Conservation (phyloP, 2,797 vertebrate species). For the Uromys caudimaculatus region DNA sequence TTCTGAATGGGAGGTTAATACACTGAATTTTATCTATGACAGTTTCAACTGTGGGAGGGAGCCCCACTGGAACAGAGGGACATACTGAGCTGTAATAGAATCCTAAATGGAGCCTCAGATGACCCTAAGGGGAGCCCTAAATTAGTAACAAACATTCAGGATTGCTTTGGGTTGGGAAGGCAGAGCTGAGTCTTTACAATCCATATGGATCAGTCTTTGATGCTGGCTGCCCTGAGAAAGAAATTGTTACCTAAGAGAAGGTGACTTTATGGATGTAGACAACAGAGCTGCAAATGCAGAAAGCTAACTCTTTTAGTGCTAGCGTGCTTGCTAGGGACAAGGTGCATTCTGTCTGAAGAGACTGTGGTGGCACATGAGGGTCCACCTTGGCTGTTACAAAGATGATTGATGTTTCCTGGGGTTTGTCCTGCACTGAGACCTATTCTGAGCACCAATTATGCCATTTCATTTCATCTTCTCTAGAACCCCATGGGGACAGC, state of each 20-base stretch:
- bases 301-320: not conserved
- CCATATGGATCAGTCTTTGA: not conserved
- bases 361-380: not conserved
- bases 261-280: not conserved
- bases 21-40: not conserved
- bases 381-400: not conserved
- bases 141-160: not conserved
- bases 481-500: not conserved
- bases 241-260: not conserved
- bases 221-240: not conserved
- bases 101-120: not conserved
- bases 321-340: not conserved
- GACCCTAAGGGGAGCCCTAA: not conserved
- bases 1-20: not conserved
- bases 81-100: not conserved
- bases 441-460: not conserved
- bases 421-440: not conserved
- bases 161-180: not conserved
- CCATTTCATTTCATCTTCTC: not conserved
- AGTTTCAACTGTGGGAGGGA: not conserved
- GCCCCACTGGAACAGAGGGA: not conserved
- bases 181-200: not conserved
- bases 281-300: not conserved
- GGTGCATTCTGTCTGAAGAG: not conserved
- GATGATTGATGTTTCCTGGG: not conserved